Percentiles rank a stretch among this genome's conserved stretches.
Evolutionary conservation across 2,113 vertebrate species (phyloP).

Genomic region (Chaetura pelagica): DNA sequence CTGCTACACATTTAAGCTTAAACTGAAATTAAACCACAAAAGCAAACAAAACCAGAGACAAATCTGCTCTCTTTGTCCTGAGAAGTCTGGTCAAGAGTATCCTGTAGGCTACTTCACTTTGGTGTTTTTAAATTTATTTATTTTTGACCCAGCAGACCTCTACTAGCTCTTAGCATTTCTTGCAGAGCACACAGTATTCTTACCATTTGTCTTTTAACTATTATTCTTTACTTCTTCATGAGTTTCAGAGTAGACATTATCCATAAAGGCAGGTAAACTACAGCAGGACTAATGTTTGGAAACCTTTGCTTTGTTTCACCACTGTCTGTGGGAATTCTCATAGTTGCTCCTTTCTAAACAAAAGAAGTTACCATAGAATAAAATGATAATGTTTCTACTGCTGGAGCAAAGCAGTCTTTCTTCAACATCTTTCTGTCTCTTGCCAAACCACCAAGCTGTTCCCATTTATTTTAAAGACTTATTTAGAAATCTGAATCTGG

Average conservation of each 20-base stretch:
- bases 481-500: conserved; percentile 43
- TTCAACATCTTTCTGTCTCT: background rate
- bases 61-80: background rate
- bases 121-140: background rate
- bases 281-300: background rate
- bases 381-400: background rate
- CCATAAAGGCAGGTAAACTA: background rate
- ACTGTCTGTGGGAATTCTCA: background rate
- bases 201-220: background rate
- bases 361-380: background rate
- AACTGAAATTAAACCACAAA: background rate
- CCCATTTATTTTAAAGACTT: conserved; percentile 16
- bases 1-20: background rate
- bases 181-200: background rate
- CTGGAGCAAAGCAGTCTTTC: background rate
- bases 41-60: background rate
- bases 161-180: background rate
- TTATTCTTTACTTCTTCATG: background rate
- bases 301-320: background rate
- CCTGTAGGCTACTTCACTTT: background rate
- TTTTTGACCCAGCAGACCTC: background rate
- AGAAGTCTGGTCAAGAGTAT: background rate
- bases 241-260: background rate
- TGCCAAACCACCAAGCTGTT: conserved; percentile 12
- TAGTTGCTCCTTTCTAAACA: background rate